Evolutionary conservation across 2,888 invertebrate genomes (phyloP), one percentile per base, ranked within the genome.

Genomic region (Scelioninae gen. 1): DNA sequence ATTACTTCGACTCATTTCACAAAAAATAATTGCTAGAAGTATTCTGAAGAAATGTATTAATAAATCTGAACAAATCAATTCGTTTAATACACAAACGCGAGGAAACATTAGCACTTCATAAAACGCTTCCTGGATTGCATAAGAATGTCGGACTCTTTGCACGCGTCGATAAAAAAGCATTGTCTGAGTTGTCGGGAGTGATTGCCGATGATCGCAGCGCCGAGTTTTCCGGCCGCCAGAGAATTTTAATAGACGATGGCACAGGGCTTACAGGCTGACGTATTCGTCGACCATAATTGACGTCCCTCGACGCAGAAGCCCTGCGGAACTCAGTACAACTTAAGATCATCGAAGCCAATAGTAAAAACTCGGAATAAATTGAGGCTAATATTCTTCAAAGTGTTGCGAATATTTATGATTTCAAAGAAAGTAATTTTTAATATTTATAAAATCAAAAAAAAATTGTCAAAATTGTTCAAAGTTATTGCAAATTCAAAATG

Each of bases 291-390:
- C 60, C 53, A 40, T 60, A 76, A 76, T 75, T 76, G 76, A 76
- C 58, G 66, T 49, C 65, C 76, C 76, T 66, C 66, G 13, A 68
- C 62, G 60, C 68, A 68, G 78, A 78, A 78, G 69, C 77, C 77
- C 68, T 40, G 45, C 45, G 23, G 45, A 68, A 68, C 56, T 75
- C 32, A 34, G 45, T 45, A 53, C 68, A 60, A 60, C 68, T 62
- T 55, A 53, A 56, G 77, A 69, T 68, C 49, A 66, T 66, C 68
- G 77, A 77, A 68, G 68, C 68, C 68, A 77, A 43, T 53, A 53
- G 23, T 53, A 49, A 58, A 55, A 58, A 68, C 51, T 58, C 40
- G 13, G 2, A 2, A 49, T 11, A 60, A 65, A 60, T 58, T 11
- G 40, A 63, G 60, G 66, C 60, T 60, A 76, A 75, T 32, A 43